A percentile compares a stretch with the other conserved stretches of the same genome.
phyloP scores from a whole-genome alignment of 2,888 invertebrate species.

The Pogonocherus hispidulus region DNA sequence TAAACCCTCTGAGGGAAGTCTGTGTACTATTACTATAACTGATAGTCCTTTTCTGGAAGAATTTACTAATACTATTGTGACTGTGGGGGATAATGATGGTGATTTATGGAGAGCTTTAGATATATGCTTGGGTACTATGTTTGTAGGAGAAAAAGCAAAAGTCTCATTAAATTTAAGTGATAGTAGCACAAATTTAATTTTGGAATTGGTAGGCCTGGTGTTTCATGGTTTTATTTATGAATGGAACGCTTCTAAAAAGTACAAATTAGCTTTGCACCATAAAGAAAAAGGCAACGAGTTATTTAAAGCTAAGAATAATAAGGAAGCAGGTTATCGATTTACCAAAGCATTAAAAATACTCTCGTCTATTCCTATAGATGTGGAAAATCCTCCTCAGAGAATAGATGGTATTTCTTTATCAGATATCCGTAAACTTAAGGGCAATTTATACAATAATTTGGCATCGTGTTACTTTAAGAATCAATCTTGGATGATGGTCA shows the following conservation, averaged over 20 bases:
- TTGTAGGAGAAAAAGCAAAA: slow-evolving; percentile 68
- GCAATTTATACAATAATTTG: slow-evolving; percentile 84
- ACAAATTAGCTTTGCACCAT: slow-evolving; percentile 66
- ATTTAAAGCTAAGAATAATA: slow-evolving; percentile 71
- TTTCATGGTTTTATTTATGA: slow-evolving; percentile 68
- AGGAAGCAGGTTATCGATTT: slow-evolving; percentile 82
- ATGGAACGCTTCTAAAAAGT: slow-evolving; percentile 66
- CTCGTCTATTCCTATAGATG: slow-evolving; percentile 73
- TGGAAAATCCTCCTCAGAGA: slow-evolving; percentile 67
- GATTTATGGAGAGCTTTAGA: slow-evolving; percentile 70
- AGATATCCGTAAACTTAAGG: slow-evolving; percentile 74
- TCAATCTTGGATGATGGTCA: slow-evolving; percentile 76
- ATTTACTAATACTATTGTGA: slow-evolving; percentile 50
- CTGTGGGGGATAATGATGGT: slow-evolving; percentile 68
- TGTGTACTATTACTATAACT: slow-evolving; percentile 61
- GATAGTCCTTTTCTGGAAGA: slow-evolving; percentile 49
- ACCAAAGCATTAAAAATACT: slow-evolving; percentile 81
- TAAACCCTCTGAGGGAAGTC: slow-evolving; percentile 65
- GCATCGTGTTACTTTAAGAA: slow-evolving; percentile 84
- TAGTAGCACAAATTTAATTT: slow-evolving; percentile 60
- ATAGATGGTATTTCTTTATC: slow-evolving; percentile 70
- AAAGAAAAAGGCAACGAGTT: slow-evolving; percentile 74
- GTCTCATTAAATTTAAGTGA: slow-evolving; percentile 65
- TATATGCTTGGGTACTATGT: slow-evolving; percentile 69
- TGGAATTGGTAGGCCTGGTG: slow-evolving; percentile 65